Evolutionary conservation across 2,797 vertebrate genomes (phyloP).

Genomic region (Antrozous pallidus): DNA sequence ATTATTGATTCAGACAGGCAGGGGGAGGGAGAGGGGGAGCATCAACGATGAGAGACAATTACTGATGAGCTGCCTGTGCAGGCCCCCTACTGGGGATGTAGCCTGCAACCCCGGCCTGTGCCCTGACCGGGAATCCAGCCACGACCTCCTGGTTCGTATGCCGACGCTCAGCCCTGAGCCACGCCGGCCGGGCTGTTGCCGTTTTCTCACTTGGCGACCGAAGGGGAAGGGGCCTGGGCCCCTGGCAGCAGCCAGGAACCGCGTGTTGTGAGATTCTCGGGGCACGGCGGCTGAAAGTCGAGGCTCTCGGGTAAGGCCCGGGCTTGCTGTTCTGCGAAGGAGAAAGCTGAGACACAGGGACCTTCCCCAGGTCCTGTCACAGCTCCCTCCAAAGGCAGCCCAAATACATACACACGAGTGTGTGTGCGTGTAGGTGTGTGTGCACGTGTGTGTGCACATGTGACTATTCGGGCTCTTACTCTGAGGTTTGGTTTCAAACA

Average conservation of each 20-base stretch:
- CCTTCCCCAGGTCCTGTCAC: too few species aligned
- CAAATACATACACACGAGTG: background rate
- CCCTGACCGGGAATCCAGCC: too few species aligned
- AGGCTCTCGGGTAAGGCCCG: background rate
- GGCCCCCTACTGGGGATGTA: too few species aligned
- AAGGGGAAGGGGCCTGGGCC: background rate
- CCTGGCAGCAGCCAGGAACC: background rate
- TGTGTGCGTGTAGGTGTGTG: too few species aligned
- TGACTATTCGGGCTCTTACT: background rate
- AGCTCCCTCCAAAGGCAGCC: background rate
- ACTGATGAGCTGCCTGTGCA: too few species aligned
- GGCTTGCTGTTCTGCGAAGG: background rate
- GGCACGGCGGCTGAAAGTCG: fast-evolving
- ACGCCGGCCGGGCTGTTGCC: too few species aligned
- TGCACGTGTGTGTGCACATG: background rate
- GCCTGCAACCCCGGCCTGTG: too few species aligned
- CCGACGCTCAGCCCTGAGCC: too few species aligned
- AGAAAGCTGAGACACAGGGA: background rate
- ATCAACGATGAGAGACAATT: too few species aligned
- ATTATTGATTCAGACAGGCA: too few species aligned
- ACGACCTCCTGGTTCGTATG: too few species aligned
- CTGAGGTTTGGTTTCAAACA: background rate
- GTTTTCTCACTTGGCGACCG: background rate
- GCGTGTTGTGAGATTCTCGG: background rate
- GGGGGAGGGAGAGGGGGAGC: too few species aligned